phyloP scores from a whole-genome alignment of 2,113 vertebrate genomes.

The Perccottus glenii region DNA sequence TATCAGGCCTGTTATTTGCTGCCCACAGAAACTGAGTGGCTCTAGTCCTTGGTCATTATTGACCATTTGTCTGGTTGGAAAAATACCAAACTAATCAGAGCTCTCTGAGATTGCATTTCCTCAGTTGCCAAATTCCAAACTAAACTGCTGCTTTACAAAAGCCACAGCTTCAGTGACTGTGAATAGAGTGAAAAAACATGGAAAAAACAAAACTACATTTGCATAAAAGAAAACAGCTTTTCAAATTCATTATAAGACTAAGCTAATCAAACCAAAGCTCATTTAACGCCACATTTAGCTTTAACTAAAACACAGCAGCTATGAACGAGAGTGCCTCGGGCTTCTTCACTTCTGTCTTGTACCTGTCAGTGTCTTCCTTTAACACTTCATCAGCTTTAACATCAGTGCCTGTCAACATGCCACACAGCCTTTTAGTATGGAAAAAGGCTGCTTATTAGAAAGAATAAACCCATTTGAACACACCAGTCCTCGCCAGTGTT shows the following conservation, averaged over 20 bases:
- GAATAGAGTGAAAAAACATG: not conserved
- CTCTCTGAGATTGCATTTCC: constrained; percentile 1
- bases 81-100: constrained; percentile 11
- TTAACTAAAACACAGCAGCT: not conserved
- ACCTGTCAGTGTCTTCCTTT: not conserved
- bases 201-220: not conserved
- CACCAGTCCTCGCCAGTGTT: not conserved
- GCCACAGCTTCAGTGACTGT: not conserved
- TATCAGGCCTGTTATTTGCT: constrained; percentile 5
- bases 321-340: not conserved
- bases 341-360: constrained; percentile 3
- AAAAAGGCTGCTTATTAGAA: constrained; percentile 2
- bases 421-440: not conserved
- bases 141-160: not conserved
- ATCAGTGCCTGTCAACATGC: not conserved
- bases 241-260: not conserved
- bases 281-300: not conserved
- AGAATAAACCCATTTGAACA: not conserved
- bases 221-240: not conserved
- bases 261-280: constrained; percentile 6
- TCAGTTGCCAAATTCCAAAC: constrained; percentile 3
- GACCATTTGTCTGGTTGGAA: constrained; percentile 12
- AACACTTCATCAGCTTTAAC: not conserved
- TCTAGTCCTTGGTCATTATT: constrained; percentile 3
- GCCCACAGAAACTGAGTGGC: not conserved